phyloP scores from a whole-genome alignment of 2,797 vertebrate genomes.

The Clamator glandarius region DNA sequence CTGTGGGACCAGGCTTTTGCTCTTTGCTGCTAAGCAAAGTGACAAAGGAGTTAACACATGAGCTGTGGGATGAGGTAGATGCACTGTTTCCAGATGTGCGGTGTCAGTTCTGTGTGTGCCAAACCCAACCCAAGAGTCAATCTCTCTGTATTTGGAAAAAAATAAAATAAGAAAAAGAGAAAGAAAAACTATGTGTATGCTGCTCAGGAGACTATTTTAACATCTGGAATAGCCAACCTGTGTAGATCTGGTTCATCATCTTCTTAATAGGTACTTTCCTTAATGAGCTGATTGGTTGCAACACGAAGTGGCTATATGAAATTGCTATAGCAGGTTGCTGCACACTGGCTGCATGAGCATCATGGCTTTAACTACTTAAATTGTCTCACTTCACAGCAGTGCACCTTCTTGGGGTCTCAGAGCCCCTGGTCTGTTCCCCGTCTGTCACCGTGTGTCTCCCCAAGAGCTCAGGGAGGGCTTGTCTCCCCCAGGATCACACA shows the following conservation, averaged over 20 bases:
- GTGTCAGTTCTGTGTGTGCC: neutral
- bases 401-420: fast-evolving
- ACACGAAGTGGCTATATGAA: neutral
- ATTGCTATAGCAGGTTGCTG: neutral
- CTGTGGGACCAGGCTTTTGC: neutral
- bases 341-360: neutral
- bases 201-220: neutral
- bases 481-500: fast-evolving
- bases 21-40: neutral
- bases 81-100: neutral
- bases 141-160: neutral
- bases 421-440: neutral
- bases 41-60: fast-evolving
- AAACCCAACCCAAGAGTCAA: neutral
- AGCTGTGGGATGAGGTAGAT: neutral
- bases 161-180: neutral
- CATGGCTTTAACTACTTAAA: neutral
- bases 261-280: neutral
- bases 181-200: fast-evolving
- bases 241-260: neutral
- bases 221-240: neutral
- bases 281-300: conserved; percentile 3
- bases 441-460: neutral
- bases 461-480: neutral
- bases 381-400: neutral